Conservation (phyloP, 2,888 invertebrate genomes). For the Gari tellinella region DNA sequence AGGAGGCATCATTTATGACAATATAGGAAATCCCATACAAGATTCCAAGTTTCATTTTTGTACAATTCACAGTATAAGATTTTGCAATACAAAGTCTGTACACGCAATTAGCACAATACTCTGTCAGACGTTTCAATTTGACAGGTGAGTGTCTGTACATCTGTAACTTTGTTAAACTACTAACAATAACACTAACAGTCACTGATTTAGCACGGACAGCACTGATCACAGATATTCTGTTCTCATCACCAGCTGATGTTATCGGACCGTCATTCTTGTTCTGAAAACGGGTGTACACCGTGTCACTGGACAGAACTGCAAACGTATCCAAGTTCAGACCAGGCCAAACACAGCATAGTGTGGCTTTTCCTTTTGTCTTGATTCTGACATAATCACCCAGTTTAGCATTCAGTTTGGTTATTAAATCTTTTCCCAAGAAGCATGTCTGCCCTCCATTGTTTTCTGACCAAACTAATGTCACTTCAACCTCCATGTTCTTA, state of each 20-base stretch:
- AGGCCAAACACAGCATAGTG: constrained; percentile 65
- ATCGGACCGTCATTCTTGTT: not conserved
- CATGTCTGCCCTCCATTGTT: constrained; percentile 58
- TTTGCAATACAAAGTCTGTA: constrained; percentile 56
- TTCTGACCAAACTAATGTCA: too few relatives aligned
- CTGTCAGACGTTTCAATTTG: constrained; percentile 24
- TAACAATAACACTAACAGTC: constrained; percentile 47
- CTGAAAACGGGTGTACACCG: not conserved
- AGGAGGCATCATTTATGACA: constrained; percentile 43
- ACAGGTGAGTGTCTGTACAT: constrained; percentile 26
- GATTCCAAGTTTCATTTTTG: constrained; percentile 58
- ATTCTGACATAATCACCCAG: constrained; percentile 56
- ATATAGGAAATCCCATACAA: constrained; percentile 70
- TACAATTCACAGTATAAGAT: constrained; percentile 58
- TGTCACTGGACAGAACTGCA: constrained; percentile 9
- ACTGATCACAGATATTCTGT: constrained; percentile 3
- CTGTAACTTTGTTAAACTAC: constrained; percentile 41
- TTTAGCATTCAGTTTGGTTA: constrained; percentile 31
- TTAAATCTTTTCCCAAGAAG: constrained; percentile 39
- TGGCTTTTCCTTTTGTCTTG: constrained; percentile 3
- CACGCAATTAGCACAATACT: constrained; percentile 63
- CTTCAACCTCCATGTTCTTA: too few relatives aligned
- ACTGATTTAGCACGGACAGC: not conserved
- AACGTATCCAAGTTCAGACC: constrained; percentile 7
- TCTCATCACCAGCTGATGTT: not conserved